A percentile compares a stretch with the other conserved stretches of the same genome.
Conservation (phyloP, 2,888 invertebrate genomes). For the Gastracanthus pulcherrimus region DNA sequence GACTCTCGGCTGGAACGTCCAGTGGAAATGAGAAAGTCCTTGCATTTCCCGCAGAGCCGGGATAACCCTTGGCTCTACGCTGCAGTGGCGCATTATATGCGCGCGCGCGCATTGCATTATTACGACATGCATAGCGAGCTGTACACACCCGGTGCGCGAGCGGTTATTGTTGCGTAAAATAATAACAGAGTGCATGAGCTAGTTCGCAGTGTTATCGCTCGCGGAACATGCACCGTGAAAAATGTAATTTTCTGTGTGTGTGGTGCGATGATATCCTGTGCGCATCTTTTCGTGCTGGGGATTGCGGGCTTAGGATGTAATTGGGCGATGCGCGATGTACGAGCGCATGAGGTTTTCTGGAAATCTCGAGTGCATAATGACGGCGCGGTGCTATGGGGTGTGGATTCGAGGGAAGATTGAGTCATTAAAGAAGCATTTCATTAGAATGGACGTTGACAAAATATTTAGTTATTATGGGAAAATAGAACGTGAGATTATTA, state of each 20-base stretch:
- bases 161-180: slow-evolving; percentile 43
- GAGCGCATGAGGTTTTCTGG: background rate
- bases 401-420: background rate
- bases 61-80: slow-evolving; percentile 24
- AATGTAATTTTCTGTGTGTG: slow-evolving; percentile 10
- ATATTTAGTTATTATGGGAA: background rate
- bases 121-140: background rate
- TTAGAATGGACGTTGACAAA: background rate
- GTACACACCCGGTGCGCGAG: background rate
- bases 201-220: slow-evolving; percentile 5
- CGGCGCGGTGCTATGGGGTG: background rate
- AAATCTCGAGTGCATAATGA: background rate
- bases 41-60: slow-evolving; percentile 7
- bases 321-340: background rate
- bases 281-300: background rate
- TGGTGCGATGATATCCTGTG: background rate
- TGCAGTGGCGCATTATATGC: background rate
- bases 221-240: slow-evolving; percentile 33
- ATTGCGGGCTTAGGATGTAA: background rate
- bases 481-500: background rate
- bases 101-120: slow-evolving; percentile 12
- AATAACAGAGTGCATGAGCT: slow-evolving; percentile 24
- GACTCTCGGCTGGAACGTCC: background rate
- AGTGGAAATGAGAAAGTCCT: slow-evolving; percentile 41
- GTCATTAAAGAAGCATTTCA: background rate